Percentiles rank a stretch among this genome's conserved stretches.
Conservation (phyloP, 1,140 invertebrate species). For the Formica exsecta region DNA sequence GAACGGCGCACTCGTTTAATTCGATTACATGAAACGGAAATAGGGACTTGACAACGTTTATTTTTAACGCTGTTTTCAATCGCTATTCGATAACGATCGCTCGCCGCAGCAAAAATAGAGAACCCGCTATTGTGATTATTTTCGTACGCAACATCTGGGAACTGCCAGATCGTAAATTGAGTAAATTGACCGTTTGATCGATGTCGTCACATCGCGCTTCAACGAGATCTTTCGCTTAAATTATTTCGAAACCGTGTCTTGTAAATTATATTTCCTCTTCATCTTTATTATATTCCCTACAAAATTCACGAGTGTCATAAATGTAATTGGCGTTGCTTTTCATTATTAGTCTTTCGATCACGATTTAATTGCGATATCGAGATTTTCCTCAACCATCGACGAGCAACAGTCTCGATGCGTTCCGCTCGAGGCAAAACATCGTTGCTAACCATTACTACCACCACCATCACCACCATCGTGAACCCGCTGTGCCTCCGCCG, state of each 20-base stretch:
- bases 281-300: not conserved
- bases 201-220: not conserved
- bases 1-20: slow-evolving; percentile 46
- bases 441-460: slow-evolving; percentile 55
- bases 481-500: slow-evolving; percentile 33
- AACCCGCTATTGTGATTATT: slow-evolving; percentile 25
- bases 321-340: not conserved
- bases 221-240: not conserved
- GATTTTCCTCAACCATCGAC: slow-evolving; percentile 18
- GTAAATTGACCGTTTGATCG: not conserved
- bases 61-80: slow-evolving; percentile 11
- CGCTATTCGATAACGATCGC: too few relatives aligned
- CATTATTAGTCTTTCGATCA: not conserved
- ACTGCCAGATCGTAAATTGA: not conserved
- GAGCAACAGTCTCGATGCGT: slow-evolving; percentile 37
- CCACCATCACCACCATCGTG: slow-evolving; percentile 45
- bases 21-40: slow-evolving; percentile 42
- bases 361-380: not conserved
- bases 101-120: not conserved
- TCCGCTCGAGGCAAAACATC: slow-evolving; percentile 64
- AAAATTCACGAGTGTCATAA: not conserved
- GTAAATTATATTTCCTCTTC: too few relatives aligned
- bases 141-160: not conserved
- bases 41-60: slow-evolving; percentile 23
- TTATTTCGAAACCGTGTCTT: not conserved